These are phyloP conservation scores for Penaeus chinensis DNA, from an alignment of 1,140 invertebrate species.

Conservation along the genomic window DNA sequence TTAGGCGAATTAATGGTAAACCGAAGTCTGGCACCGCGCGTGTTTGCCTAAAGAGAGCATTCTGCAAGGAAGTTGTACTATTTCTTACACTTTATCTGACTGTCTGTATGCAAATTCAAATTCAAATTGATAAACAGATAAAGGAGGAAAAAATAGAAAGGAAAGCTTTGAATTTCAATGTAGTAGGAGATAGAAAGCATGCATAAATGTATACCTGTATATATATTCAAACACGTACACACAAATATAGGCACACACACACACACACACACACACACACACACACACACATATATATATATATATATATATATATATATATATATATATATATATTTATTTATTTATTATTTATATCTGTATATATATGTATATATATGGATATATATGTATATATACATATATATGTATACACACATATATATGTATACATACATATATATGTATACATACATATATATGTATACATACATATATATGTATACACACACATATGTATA, in stretches of 20 bases:
- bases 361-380: slow-evolving; percentile 1
- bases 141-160: neutral
- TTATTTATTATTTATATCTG: neutral
- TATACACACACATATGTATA: neutral
- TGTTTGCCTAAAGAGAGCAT: too few relatives aligned
- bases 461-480: neutral
- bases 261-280: neutral
- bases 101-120: neutral
- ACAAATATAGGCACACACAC: neutral
- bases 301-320: slow-evolving; percentile 21
- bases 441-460: neutral
- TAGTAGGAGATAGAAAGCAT: neutral
- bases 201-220: neutral
- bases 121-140: neutral
- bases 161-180: neutral
- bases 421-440: neutral
- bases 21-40: too few relatives aligned
- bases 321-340: neutral
- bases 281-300: neutral
- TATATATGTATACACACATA: neutral
- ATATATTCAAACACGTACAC: neutral
- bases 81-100: too few relatives aligned
- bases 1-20: too few relatives aligned
- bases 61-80: too few relatives aligned
- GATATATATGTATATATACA: neutral